Conservation (phyloP, 2,113 vertebrate genomes). For the Coracopsis vasa region DNA sequence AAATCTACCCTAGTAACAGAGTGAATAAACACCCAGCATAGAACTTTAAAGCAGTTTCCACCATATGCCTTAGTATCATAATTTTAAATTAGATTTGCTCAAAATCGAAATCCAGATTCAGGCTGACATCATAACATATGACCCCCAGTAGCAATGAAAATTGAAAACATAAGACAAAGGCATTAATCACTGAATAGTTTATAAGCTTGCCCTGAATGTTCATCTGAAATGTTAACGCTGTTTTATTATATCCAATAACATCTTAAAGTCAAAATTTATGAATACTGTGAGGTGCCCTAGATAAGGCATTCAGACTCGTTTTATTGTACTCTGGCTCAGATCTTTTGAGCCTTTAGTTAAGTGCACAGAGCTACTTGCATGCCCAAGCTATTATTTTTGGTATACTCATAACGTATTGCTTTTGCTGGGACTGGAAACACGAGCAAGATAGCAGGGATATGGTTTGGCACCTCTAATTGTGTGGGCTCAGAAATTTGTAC, state of each 20-base stretch:
- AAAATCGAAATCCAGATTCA: conserved; percentile 34
- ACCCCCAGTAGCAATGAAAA: conserved; percentile 29
- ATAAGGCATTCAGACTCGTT: neutral
- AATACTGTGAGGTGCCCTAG: neutral
- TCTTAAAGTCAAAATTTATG: neutral
- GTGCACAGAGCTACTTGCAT: neutral
- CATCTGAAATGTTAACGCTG: neutral
- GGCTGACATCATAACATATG: conserved; percentile 27
- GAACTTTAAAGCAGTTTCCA: neutral
- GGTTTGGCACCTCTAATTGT: neutral
- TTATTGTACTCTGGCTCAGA: neutral
- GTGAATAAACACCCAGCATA: neutral
- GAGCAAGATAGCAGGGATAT: neutral
- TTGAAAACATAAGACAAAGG: conserved; percentile 19
- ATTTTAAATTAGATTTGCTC: conserved; percentile 32
- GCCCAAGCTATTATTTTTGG: neutral
- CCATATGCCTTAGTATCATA: neutral
- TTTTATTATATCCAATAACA: conserved; percentile 31
- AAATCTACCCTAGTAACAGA: neutral
- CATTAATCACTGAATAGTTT: conserved; percentile 13
- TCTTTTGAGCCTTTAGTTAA: neutral
- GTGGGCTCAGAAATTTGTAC: neutral
- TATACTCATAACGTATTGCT: neutral
- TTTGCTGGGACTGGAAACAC: neutral
- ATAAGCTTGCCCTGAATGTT: neutral